These are phyloP conservation scores for Hipposideros armiger DNA, from an alignment of 2,113 vertebrate species.

Conservation along the genomic window DNA sequence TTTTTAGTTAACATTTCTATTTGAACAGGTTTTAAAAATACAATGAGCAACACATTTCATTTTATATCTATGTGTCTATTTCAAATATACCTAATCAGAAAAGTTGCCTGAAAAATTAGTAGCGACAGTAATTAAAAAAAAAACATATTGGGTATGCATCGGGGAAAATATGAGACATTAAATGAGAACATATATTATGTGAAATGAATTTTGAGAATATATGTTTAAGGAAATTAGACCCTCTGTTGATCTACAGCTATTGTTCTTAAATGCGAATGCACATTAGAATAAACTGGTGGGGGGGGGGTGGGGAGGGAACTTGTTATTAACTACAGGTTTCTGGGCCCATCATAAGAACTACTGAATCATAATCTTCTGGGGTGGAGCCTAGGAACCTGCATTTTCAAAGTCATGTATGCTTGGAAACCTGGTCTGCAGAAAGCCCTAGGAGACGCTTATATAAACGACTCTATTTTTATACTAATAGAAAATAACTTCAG, in stretches of 20 bases:
- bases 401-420: background rate
- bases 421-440: background rate
- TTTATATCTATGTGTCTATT: background rate
- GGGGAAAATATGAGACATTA: background rate
- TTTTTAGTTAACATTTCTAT: background rate
- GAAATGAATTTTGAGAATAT: background rate
- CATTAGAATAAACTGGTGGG: background rate
- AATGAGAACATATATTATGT: background rate
- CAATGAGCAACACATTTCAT: background rate
- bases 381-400: background rate
- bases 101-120: constrained; percentile 28
- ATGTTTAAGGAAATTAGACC: constrained; percentile 13
- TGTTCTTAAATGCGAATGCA: background rate
- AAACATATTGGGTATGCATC: too few relatives aligned
- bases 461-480: background rate
- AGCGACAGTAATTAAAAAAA: background rate
- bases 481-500: constrained; percentile 42
- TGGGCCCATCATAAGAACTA: background rate
- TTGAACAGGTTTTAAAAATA: constrained; percentile 17
- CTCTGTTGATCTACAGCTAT: background rate
- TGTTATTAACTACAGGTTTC: background rate
- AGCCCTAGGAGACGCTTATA: background rate
- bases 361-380: background rate
- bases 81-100: constrained; percentile 41
- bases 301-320: background rate